Base-by-base conservation (phyloP, 2,113 vertebrate species). In the Puffinus mauretanicus region DNA sequence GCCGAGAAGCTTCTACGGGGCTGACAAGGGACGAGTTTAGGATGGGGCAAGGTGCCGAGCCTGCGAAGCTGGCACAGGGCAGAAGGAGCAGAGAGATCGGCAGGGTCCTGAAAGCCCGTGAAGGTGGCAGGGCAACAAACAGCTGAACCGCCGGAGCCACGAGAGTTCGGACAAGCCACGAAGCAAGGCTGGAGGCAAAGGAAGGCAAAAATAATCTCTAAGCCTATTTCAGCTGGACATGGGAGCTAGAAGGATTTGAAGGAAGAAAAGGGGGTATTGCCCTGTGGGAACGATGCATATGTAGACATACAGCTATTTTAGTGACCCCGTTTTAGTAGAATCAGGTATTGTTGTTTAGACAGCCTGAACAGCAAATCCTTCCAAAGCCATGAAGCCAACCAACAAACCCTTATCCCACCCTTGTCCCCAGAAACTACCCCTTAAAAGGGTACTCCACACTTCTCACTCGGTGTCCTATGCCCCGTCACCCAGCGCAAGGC, bases 241-340 rank as follows among this genome's bases (percentile, higher is more conserved):
- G 9, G 34, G 24, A 85, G 49, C 47, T 44, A 79, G 69, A 78
- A 44, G 52, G 60, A 55, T 52, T 34, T 26, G 32, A 71, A 85
- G 51, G 42, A 66, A 87, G 51, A 79, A 85, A 60, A 4, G 44
- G 47, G 44, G 9, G 7, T 34, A 27, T 4, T 29, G 24, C 49
- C 49, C 65, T 27, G 22, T 17, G 32, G 69, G n/a, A 91, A 49
- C 0, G 0, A 34, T 49, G 40, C 20, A 9, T 6, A 8, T 11
- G 27, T 42, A 70, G 13, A 40, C 46, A 82, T 34, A 72, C 18
- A 88, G 49, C 54, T 77, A 40, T 77, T 88, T 82, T 32, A 90
- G 29, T 7, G 7, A 27, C 0, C 1, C 13, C 6, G 24, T 60
- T 82, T 82, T 15, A 75, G 30, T 6, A 75, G 85, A 7, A 65